These are phyloP conservation scores for Rhyzopertha dominica DNA, from an alignment of 1,140 invertebrate species.

Conservation along the genomic window DNA sequence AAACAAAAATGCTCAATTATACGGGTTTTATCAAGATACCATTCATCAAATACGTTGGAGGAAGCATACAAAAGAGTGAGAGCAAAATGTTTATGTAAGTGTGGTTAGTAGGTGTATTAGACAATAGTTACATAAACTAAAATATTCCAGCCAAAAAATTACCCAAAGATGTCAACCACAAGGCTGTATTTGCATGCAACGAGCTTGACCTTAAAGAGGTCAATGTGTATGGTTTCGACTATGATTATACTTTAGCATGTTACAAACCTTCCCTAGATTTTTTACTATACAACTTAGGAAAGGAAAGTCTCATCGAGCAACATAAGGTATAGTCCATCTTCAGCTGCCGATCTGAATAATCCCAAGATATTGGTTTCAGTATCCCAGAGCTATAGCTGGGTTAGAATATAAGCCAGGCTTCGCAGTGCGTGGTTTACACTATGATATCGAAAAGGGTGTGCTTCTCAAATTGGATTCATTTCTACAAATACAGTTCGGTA, in stretches of 20 bases:
- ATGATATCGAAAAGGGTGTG: slow-evolving; percentile 94
- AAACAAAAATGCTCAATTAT: slow-evolving; percentile 20
- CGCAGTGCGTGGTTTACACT: slow-evolving; percentile 90
- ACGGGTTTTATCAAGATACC: slow-evolving; percentile 9
- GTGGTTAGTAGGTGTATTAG: slow-evolving; percentile 21
- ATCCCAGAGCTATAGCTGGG: slow-evolving; percentile 77
- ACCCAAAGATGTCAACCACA: slow-evolving; percentile 76
- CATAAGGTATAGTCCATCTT: slow-evolving; percentile 86
- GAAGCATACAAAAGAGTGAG: slow-evolving; percentile 46
- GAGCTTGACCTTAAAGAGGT: slow-evolving; percentile 88
- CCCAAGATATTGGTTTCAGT: slow-evolving; percentile 61
- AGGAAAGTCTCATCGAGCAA: slow-evolving; percentile 79
- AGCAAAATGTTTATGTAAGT: slow-evolving; percentile 50
- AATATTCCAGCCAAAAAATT: slow-evolving; percentile 74
- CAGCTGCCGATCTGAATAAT: too few species aligned
- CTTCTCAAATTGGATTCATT: slow-evolving; percentile 94
- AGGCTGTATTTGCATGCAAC: slow-evolving; percentile 95
- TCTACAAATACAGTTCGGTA: slow-evolving; percentile 91
- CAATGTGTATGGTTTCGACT: slow-evolving; percentile 96
- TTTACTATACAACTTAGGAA: slow-evolving; percentile 87
- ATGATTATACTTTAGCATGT: slow-evolving; percentile 96
- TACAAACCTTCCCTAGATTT: slow-evolving; percentile 88
- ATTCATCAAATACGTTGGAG: slow-evolving; percentile 27
- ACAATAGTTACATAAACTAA: slow-evolving; percentile 1
- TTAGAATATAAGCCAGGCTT: slow-evolving; percentile 85